phyloP scores from a whole-genome alignment of 1,140 invertebrate genomes.

The Anoplolepis gracilipes region DNA sequence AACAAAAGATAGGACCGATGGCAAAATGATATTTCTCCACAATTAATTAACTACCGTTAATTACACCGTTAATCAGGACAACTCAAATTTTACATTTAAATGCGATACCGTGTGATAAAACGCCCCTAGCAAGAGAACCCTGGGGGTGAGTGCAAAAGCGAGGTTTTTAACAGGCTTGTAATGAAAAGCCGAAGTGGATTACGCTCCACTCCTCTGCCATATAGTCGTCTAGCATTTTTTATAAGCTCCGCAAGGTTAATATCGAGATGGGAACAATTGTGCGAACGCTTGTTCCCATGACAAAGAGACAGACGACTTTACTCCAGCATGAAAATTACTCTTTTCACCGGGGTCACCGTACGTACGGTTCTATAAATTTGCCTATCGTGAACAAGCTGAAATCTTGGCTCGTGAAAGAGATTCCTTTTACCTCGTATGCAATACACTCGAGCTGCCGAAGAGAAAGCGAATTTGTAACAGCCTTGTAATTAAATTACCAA shows the following conservation, averaged over 20 bases:
- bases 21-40: not conserved
- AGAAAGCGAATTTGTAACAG: constrained; percentile 47
- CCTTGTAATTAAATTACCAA: constrained; percentile 56
- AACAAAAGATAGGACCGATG: not conserved
- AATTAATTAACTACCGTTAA: constrained; percentile 26
- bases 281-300: not conserved
- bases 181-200: constrained; percentile 54
- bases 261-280: constrained; percentile 22
- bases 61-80: not conserved
- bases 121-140: constrained; percentile 8
- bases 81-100: constrained; percentile 31
- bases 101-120: constrained; percentile 1
- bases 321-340: not conserved
- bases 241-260: constrained; percentile 1
- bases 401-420: constrained; percentile 32
- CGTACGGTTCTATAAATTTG: constrained; percentile 23
- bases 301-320: constrained; percentile 19
- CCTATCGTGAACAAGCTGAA: constrained; percentile 18
- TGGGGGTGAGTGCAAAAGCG: constrained; percentile 27
- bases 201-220: not conserved
- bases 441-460: constrained; percentile 17
- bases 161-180: constrained; percentile 42
- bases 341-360: constrained; percentile 3
- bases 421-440: not conserved
- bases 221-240: constrained; percentile 25